Percentiles rank a stretch among this genome's conserved stretches.
Conservation (phyloP, 2,888 invertebrate species). For the Ecliptopera silaceata region DNA sequence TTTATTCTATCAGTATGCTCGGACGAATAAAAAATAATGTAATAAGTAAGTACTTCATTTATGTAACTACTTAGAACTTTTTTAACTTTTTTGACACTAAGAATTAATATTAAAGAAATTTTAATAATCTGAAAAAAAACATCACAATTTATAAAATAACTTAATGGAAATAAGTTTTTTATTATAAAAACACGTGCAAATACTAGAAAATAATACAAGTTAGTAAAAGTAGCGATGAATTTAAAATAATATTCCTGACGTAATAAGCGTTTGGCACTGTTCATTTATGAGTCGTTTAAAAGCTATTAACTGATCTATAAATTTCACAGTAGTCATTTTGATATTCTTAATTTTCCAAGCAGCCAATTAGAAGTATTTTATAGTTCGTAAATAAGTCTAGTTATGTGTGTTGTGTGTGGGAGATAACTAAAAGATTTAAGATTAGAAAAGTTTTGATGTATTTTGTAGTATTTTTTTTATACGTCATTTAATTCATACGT, state of each 20-base stretch:
- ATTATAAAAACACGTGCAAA: neutral
- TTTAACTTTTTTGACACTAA: too few species aligned
- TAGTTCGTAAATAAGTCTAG: constrained; percentile 8
- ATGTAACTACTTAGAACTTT: too few species aligned
- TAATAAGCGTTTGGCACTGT: constrained; percentile 18
- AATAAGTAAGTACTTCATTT: too few species aligned
- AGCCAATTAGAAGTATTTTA: constrained; percentile 24
- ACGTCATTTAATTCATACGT: too few species aligned
- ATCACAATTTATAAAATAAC: too few species aligned
- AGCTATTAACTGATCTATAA: constrained; percentile 23
- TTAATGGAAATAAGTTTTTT: too few species aligned
- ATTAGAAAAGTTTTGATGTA: too few species aligned
- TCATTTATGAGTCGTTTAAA: constrained; percentile 23
- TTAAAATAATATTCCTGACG: constrained; percentile 14
- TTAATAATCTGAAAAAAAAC: too few species aligned
- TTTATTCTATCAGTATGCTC: too few species aligned
- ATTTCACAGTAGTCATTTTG: constrained; percentile 16
- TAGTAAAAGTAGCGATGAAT: neutral
- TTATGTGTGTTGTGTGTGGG: neutral
- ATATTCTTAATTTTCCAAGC: constrained; percentile 20
- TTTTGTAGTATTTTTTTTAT: too few species aligned
- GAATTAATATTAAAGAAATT: too few species aligned
- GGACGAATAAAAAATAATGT: neutral
- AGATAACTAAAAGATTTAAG: neutral
- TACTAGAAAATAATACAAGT: too few species aligned